Evolutionary conservation across 2,797 vertebrate genomes (phyloP), one percentile per base, ranked within the genome.

Genomic region (Rhodeus uyekii): DNA sequence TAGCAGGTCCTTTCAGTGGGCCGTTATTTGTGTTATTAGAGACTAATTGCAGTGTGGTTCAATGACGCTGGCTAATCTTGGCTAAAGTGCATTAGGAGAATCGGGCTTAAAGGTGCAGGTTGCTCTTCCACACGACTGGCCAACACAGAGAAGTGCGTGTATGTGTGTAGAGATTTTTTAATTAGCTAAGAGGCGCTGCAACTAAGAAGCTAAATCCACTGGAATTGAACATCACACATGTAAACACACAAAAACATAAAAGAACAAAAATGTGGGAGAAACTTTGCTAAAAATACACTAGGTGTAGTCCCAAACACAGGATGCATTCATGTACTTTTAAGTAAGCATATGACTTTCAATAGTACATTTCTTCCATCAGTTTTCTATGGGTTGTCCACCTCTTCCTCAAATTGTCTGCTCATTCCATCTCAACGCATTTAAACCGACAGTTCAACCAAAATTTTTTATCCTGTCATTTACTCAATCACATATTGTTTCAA

Each of bases 81-180:
- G 44, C 67, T 73, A 48, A 84, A 86, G 80, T 86, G 78, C 81
- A 86, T 80, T 84, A 84, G 78, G 65, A 67, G 34, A 83, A 61
- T 74, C 14, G 13, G 65, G 74, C 65, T 81, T 74, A 80, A 79
- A 84, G 36, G 69, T 64, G 72, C 72, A 76, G 48, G 65, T 83
- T 24, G 22, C 34, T 78, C 76, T 85, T 84, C 78, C 82, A 84
- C 78, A 77, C 78, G 67, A 80, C 29, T 65, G 72, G 76, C 73
- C 27, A 65, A 68, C 63, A 72, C 38, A 34, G 19, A 61, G 46
- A 29, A 72, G 44, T 19, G 34, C 0, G 14, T 32, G 3, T 50
- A 42, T 9, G 42, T 71, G 48, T 72, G 46, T 82, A 72, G 19
- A 79, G n/a, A n/a, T n/a, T 68, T 85, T 81, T 81, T 81, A 81